Base-by-base conservation (phyloP, 2,113 vertebrate species). In the Regulus satrapa region DNA sequence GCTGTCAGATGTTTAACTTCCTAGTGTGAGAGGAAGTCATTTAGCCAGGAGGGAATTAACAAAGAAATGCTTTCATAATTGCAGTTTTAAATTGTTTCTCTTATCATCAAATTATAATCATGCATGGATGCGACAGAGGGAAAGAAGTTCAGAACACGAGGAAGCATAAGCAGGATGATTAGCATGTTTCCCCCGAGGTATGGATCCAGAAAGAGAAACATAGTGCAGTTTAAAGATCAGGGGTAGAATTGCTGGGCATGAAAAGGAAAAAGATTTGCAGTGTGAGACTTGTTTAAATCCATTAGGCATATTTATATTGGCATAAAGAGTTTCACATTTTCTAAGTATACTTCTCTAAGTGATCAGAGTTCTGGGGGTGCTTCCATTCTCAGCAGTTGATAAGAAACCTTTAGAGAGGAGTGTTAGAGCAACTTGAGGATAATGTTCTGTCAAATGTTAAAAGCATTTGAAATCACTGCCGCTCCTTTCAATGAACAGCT, bases 1-100 rank as follows among this genome's bases (percentile, higher is more conserved):
- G 54, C 88, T 96, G 79, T 92, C 76, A 93, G 76, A 78, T 84
- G 63, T 93, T 96, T 87, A 86, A 93, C 82, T 95, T 96, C 94
- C 92, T 85, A 86, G 79, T 29, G 11, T 77, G 94, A 95, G 82
- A 95, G 88, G 93, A 94, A 95, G 82, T 52, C 26, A 88, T 93
- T 95, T 92, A 80, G 79, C 75, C 36, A 5, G 69, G 69, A 93
- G 80, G 74, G 72, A 94, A 95, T 94, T 95, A 96, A 61, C 79
- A 81, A 85, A 92, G 75, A 89, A 88, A 85, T 79, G 63, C 20
- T 85, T 85, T 90, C 87, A 64, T 95, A 97, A 96, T 92, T 92
- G 86, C 88, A 77, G 48, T 74, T 91, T 88, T 55, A 92, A 95
- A 92, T 91, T 92, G 86, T 89, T 83, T 77, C 88, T 96, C 48